Percentiles rank a stretch among this genome's conserved stretches.
phyloP scores from a whole-genome alignment of 1,140 invertebrate species.

The Carposina sasakii region DNA sequence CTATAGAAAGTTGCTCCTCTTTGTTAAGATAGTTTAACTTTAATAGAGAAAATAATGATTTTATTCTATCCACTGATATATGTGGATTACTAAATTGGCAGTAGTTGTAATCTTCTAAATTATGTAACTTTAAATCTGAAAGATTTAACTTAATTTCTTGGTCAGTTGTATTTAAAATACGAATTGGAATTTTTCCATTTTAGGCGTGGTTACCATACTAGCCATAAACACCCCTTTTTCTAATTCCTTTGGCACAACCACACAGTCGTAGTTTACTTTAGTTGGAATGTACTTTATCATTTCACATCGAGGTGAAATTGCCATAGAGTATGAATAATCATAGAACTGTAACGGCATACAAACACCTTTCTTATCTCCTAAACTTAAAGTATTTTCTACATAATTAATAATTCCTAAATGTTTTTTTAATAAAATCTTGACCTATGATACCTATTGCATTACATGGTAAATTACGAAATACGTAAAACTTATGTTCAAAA shows the following conservation, averaged over 20 bases:
- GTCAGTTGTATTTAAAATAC: neutral
- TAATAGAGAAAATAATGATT: neutral
- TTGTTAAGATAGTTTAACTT: slow-evolving; percentile 12
- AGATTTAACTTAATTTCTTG: neutral
- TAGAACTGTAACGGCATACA: neutral
- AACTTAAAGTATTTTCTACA: neutral
- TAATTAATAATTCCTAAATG: neutral
- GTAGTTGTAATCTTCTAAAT: neutral
- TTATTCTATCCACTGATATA: neutral
- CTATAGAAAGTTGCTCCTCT: slow-evolving; percentile 1
- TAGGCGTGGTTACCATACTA: neutral
- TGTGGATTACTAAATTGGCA: neutral
- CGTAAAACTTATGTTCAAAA: slow-evolving; percentile 2
- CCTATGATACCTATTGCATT: neutral
- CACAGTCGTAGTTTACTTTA: neutral
- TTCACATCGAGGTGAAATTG: neutral
- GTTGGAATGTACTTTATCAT: neutral
- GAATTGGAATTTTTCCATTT: slow-evolving; percentile 1
- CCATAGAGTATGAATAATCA: neutral
- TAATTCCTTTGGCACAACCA: neutral
- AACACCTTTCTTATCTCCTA: neutral
- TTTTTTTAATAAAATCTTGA: slow-evolving; percentile 8
- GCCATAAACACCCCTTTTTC: slow-evolving; percentile 1
- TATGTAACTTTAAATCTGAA: neutral
- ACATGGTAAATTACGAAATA: neutral